Evolutionary conservation across 2,888 invertebrate genomes (phyloP), one percentile per base, ranked within the genome.

Genomic region (Patella pellucida): DNA sequence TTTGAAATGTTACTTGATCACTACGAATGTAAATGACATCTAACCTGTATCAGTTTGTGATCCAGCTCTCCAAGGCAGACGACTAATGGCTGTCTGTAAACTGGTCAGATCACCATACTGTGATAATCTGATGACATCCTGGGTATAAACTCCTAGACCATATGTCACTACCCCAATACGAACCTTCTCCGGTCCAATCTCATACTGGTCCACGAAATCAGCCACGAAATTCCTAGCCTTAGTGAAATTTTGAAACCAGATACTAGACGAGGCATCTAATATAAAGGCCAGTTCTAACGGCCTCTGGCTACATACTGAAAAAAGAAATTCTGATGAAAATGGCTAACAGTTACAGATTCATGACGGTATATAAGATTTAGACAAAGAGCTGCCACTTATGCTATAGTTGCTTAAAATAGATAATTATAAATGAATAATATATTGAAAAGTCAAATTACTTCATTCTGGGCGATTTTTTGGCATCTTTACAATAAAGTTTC

Each of bases 231-330:
- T 74, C 11, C 78, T 72, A 7, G 76, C 81, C 0, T 74, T 4
- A 69, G 81, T 81, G 72, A 81, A 81, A 74, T 81, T 81, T 3
- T 74, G 68, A 2, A 52, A 76, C 78, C 78, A 78, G 70, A 81
- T 79, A 71, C 79, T 79, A 15, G 77, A 67, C 3, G 76, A 78
- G 0, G 74, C 72, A 71, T 81, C 79, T 31, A 78, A 71, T 41
- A 79, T 72, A 31, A 79, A 81, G 31, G 78, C 67, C 1, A 80
- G 62, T 19, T 80, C 79, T 74, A 80, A 19, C 7, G 79, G 78
- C 12, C 76, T 76, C 52, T 75, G 72, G 41, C 73, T n/a, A 56
- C 79, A 79, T 3, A 71, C 75, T 78, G 72, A 52, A 23, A 73
- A 62, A 23, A 62, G 5, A 23, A 16, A 12, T 19, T 19, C 23